phyloP scores from a whole-genome alignment of 1,140 invertebrate species.

The Galendromus occidentalis region DNA sequence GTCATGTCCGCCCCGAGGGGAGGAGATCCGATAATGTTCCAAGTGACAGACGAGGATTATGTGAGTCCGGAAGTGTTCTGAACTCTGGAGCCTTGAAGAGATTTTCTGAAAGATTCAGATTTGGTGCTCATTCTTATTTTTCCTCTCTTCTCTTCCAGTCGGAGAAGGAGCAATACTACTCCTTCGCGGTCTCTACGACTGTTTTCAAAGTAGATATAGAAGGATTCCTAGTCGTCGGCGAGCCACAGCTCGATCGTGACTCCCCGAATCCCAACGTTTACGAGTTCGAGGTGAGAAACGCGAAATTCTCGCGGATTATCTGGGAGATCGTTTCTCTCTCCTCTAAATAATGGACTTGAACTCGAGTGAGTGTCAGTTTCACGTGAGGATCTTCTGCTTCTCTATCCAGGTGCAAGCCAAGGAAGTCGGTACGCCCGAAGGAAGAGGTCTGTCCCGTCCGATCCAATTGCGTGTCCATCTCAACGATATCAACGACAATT shows the following conservation, averaged over 20 bases:
- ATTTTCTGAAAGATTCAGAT: too few species aligned
- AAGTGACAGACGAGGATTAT: conserved; percentile 58
- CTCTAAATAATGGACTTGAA: too few species aligned
- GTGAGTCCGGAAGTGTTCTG: conserved; percentile 36
- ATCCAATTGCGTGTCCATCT: conserved; percentile 51
- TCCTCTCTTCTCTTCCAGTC: conserved; percentile 28
- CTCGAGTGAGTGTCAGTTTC: too few species aligned
- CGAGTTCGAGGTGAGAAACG: conserved; percentile 48
- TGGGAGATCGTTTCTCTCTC: neutral
- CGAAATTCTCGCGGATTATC: too few species aligned
- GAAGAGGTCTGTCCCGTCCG: conserved; percentile 54
- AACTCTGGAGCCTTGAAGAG: too few species aligned
- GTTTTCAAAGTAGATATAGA: conserved; percentile 56
- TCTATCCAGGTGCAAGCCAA: conserved; percentile 42
- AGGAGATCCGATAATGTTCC: conserved; percentile 41
- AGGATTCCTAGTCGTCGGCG: conserved; percentile 51
- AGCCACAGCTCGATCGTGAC: conserved; percentile 63
- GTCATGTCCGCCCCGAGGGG: conserved; percentile 38
- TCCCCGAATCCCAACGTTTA: conserved; percentile 61
- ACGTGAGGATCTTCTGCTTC: too few species aligned
- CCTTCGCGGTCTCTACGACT: conserved; percentile 59
- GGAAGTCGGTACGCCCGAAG: conserved; percentile 38
- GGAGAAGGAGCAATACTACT: conserved; percentile 31
- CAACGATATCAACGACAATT: conserved; percentile 64
- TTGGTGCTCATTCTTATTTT: conserved; percentile 9